Evolutionary conservation across 2,888 invertebrate genomes (phyloP).

Genomic region (Drosophila colorata): DNA sequence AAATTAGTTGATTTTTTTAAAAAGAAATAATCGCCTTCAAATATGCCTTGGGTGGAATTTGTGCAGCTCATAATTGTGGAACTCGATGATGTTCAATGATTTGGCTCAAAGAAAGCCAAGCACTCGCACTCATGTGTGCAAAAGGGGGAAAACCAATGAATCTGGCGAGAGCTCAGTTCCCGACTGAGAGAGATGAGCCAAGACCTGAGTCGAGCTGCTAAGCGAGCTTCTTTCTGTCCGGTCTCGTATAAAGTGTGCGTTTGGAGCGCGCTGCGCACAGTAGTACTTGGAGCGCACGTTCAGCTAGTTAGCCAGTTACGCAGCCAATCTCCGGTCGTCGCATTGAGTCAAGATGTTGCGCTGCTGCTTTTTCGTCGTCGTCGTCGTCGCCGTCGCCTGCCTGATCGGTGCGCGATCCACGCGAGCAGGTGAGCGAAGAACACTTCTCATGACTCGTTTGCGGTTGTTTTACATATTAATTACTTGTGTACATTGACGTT

Average conservation of each 20-base stretch:
- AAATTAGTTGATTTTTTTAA: neutral
- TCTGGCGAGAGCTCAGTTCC: constrained; percentile 5
- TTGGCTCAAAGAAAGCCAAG: constrained; percentile 8
- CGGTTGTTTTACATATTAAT: constrained; percentile 35
- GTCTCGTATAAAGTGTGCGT: constrained; percentile 39
- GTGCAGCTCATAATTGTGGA: neutral
- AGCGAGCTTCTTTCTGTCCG: neutral
- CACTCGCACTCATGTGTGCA: neutral
- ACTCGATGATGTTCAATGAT: neutral
- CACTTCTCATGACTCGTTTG: constrained; percentile 35
- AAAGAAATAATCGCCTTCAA: neutral
- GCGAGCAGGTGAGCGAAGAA: constrained; percentile 61
- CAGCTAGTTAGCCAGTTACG: constrained; percentile 26
- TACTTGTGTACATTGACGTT: constrained; percentile 33
- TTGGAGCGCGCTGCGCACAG: constrained; percentile 40
- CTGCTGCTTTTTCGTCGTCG: constrained; percentile 18
- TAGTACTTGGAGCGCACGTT: constrained; percentile 47
- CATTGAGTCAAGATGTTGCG: constrained; percentile 28
- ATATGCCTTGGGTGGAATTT: neutral
- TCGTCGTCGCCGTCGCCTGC: constrained; percentile 29
- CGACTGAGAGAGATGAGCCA: constrained; percentile 22
- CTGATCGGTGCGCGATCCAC: constrained; percentile 34
- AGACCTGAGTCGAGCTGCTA: constrained; percentile 2
- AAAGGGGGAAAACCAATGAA: constrained; percentile 17
- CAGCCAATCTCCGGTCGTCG: neutral